Conservation (phyloP, 2,797 vertebrate species). For the Luscinia luscinia region DNA sequence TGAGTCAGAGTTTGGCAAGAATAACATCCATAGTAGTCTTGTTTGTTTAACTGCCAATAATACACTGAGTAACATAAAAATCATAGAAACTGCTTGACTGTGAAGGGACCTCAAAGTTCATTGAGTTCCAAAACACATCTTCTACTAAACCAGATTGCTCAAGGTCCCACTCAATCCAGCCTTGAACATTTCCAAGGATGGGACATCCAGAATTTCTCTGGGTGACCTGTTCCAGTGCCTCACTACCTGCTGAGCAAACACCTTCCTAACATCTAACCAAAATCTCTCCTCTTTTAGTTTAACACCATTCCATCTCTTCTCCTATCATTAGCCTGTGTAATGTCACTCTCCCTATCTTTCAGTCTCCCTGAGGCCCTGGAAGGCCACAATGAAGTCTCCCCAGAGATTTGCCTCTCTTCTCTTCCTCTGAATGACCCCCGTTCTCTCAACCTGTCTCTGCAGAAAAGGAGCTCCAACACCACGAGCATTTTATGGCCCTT, state of each 20-base stretch:
- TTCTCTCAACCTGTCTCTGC: neutral
- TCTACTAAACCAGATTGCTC: neutral
- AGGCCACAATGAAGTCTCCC: neutral
- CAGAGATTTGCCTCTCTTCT: neutral
- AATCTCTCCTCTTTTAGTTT: neutral
- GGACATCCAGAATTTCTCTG: neutral
- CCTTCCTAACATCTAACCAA: neutral
- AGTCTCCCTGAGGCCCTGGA: neutral
- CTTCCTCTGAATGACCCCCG: neutral
- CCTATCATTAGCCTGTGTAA: neutral
- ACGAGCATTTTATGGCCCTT: accelerated
- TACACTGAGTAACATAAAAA: neutral
- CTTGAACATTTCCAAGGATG: neutral
- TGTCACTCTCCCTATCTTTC: neutral
- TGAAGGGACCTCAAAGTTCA: neutral
- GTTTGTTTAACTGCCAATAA: neutral
- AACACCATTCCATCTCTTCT: neutral
- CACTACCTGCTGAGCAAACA: accelerated
- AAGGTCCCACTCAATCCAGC: neutral
- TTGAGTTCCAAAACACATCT: neutral
- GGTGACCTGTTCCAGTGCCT: neutral
- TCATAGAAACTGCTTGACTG: neutral
- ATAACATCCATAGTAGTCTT: neutral
- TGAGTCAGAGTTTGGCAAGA: neutral
- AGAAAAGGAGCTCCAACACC: neutral